These are phyloP conservation scores for Pyralis farinalis DNA, from an alignment of 2,888 invertebrate species.

Conservation along the genomic window DNA sequence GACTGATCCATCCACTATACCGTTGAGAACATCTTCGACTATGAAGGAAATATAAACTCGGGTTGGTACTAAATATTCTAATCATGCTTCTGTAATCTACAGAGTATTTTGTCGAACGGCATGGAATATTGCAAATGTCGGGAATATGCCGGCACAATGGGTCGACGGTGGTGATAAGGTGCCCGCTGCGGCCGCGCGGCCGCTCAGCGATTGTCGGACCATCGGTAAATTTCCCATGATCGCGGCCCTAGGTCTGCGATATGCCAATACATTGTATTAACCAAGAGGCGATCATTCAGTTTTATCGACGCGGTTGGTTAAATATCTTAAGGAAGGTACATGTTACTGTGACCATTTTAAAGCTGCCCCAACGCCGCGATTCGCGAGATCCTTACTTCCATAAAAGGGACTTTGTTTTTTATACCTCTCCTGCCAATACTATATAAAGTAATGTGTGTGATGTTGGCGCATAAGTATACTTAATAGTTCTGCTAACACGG, in stretches of 20 bases:
- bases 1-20: slow-evolving; percentile 17
- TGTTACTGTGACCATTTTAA: slow-evolving; percentile 1
- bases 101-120: slow-evolving; percentile 51
- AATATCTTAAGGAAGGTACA: slow-evolving; percentile 1
- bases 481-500: too few species aligned
- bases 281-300: slow-evolving; percentile 32
- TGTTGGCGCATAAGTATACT: too few species aligned
- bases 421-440: neutral
- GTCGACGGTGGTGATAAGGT: slow-evolving; percentile 46
- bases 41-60: slow-evolving; percentile 11
- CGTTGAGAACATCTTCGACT: slow-evolving; percentile 10
- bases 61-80: slow-evolving; percentile 48
- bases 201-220: slow-evolving; percentile 40
- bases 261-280: slow-evolving; percentile 43
- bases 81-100: slow-evolving; percentile 56
- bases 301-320: slow-evolving; percentile 26
- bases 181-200: slow-evolving; percentile 23
- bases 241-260: slow-evolving; percentile 43
- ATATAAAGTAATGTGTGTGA: slow-evolving; percentile 1
- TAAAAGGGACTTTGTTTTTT: slow-evolving; percentile 1
- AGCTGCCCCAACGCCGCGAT: neutral
- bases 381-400: neutral
- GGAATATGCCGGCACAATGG: slow-evolving; percentile 54
- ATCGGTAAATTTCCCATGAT: slow-evolving; percentile 69
- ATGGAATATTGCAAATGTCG: slow-evolving; percentile 61